Evolutionary conservation across 2,113 vertebrate species (phyloP).

Genomic region (Hyla sarda): DNA sequence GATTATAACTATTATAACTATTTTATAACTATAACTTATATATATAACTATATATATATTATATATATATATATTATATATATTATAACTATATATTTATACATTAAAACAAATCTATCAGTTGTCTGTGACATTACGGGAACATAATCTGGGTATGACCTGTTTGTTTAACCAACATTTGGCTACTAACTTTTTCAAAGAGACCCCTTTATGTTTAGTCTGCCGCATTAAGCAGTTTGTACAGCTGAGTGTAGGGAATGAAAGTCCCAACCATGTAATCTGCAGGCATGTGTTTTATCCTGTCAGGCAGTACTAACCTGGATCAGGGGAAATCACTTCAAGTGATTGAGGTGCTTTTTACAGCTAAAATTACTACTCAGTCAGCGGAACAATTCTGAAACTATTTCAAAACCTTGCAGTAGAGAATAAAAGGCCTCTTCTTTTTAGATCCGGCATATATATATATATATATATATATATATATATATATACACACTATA

Average conservation of each 20-base stretch:
- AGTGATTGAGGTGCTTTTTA: slow-evolving; percentile 31
- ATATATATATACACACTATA: neutral
- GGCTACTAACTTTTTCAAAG: slow-evolving; percentile 20
- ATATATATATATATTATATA: too few species aligned
- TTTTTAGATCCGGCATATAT: neutral
- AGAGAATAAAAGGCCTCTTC: slow-evolving; percentile 6
- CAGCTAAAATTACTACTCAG: slow-evolving; percentile 31
- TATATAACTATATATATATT: too few species aligned
- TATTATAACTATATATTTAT: too few species aligned
- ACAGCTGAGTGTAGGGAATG: slow-evolving; percentile 38
- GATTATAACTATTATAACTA: too few species aligned
- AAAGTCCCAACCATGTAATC: slow-evolving; percentile 46
- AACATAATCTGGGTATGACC: slow-evolving; percentile 20
- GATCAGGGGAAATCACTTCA: slow-evolving; percentile 29
- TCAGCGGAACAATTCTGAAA: slow-evolving; percentile 24
- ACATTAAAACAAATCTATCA: neutral
- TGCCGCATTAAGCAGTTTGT: slow-evolving; percentile 45
- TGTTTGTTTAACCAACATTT: slow-evolving; percentile 25
- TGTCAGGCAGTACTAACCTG: slow-evolving; percentile 43
- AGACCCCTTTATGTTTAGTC: slow-evolving; percentile 33
- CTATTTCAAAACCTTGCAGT: neutral
- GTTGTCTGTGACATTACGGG: slow-evolving; percentile 1
- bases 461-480: too few species aligned
- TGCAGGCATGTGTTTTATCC: slow-evolving; percentile 38
- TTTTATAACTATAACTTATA: too few species aligned